A percentile compares a stretch with the other conserved stretches of the same genome.
Evolutionary conservation across 2,888 invertebrate genomes (phyloP).

Genomic region (Ennomos quercinarius): DNA sequence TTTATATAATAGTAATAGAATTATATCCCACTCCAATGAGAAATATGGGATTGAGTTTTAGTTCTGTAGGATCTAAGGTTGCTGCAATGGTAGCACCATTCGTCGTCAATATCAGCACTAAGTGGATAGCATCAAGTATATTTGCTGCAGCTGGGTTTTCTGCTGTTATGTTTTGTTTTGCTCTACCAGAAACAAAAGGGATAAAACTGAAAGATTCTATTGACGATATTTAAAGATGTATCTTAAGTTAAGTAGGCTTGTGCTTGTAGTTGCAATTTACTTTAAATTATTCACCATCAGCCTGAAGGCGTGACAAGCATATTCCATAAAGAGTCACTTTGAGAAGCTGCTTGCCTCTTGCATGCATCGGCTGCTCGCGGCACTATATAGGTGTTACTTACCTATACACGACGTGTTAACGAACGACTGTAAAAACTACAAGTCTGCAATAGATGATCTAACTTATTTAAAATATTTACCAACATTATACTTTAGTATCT

Average conservation of each 20-base stretch:
- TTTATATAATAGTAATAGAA: constrained; percentile 58
- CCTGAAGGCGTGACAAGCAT: too few species aligned
- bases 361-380: too few species aligned
- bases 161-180: constrained; percentile 51
- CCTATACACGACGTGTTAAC: too few species aligned
- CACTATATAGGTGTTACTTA: too few species aligned
- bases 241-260: too few species aligned
- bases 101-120: constrained; percentile 53
- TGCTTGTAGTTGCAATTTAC: too few species aligned
- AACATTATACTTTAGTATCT: too few species aligned
- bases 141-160: constrained; percentile 58
- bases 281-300: too few species aligned
- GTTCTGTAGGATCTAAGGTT: constrained; percentile 55
- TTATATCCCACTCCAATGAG: constrained; percentile 66
- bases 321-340: too few species aligned
- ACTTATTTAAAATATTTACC: too few species aligned
- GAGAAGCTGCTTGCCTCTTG: too few species aligned
- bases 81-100: constrained; percentile 66
- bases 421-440: too few species aligned
- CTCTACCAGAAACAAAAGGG: constrained; percentile 66
- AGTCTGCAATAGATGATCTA: constrained; percentile 30
- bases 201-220: constrained; percentile 58
- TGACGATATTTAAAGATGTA: constrained; percentile 3
- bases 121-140: constrained; percentile 58
- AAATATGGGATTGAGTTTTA: constrained; percentile 61